Evolutionary conservation across 1,140 invertebrate species (phyloP).

Genomic region (Achatina immaculata): DNA sequence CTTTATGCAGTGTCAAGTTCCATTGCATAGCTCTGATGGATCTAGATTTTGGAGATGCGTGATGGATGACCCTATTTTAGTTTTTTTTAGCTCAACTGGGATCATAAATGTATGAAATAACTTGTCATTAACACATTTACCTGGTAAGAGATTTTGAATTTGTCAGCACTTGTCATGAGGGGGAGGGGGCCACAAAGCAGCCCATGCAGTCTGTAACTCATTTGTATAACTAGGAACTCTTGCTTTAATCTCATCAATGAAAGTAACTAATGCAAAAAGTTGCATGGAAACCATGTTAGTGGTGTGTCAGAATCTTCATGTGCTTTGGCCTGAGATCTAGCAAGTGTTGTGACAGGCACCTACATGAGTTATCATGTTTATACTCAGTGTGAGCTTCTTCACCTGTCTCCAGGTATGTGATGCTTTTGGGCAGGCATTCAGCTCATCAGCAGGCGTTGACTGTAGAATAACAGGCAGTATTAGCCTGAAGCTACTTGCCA

Average conservation of each 20-base stretch:
- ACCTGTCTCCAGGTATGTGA: constrained; percentile 50
- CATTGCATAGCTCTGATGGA: constrained; percentile 64
- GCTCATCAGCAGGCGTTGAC: constrained; percentile 33
- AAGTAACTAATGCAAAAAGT: too few species aligned
- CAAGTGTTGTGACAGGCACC: not conserved
- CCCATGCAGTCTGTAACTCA: not conserved
- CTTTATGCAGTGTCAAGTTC: constrained; percentile 64
- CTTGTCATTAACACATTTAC: not conserved
- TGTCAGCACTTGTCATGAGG: not conserved
- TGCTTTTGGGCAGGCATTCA: constrained; percentile 56
- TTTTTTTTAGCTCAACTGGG: constrained; percentile 48
- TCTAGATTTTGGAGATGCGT: constrained; percentile 70
- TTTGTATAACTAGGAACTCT: not conserved
- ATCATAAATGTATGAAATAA: constrained; percentile 47
- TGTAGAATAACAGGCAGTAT: constrained; percentile 33
- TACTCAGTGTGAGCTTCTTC: constrained; percentile 25
- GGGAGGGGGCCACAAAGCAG: not conserved
- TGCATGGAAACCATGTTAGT: not conserved
- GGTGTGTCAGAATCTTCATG: not conserved
- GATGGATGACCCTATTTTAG: constrained; percentile 66
- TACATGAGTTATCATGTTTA: constrained; percentile 12
- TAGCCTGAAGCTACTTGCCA: constrained; percentile 48
- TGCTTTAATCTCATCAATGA: not conserved
- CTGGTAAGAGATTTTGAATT: not conserved
- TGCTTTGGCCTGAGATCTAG: not conserved